These are phyloP conservation scores for Rhagoletis pomonella DNA, from an alignment of 1,140 invertebrate genomes.

Conservation along the genomic window DNA sequence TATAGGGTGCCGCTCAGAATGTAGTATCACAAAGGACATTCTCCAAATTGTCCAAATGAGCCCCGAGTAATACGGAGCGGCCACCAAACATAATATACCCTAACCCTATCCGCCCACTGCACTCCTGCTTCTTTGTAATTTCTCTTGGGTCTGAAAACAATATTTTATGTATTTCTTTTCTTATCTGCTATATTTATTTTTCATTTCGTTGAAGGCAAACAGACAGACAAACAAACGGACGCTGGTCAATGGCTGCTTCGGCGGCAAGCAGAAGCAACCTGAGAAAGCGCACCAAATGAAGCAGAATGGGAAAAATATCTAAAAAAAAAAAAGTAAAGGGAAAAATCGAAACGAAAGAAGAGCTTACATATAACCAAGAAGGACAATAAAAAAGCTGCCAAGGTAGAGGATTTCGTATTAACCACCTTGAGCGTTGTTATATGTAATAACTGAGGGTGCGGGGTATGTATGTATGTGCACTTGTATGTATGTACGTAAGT, in stretches of 20 bases:
- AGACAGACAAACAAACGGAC: neutral
- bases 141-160: too few species aligned
- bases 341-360: constrained; percentile 5
- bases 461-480: neutral
- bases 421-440: constrained; percentile 33
- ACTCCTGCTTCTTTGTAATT: too few species aligned
- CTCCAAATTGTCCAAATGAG: too few species aligned
- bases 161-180: constrained; percentile 11
- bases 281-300: constrained; percentile 26
- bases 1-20: too few species aligned
- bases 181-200: constrained; percentile 30
- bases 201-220: neutral
- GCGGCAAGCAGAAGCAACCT: constrained; percentile 23
- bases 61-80: too few species aligned
- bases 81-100: too few species aligned
- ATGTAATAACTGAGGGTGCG: neutral
- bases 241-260: neutral
- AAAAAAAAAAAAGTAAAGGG: neutral
- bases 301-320: constrained; percentile 6
- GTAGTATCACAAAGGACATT: too few species aligned
- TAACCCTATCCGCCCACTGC: too few species aligned
- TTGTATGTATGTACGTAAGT: neutral
- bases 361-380: neutral
- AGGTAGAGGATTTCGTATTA: constrained; percentile 16
- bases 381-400: neutral